phyloP scores from a whole-genome alignment of 1,140 invertebrate species.

The Pissodes strobi region DNA sequence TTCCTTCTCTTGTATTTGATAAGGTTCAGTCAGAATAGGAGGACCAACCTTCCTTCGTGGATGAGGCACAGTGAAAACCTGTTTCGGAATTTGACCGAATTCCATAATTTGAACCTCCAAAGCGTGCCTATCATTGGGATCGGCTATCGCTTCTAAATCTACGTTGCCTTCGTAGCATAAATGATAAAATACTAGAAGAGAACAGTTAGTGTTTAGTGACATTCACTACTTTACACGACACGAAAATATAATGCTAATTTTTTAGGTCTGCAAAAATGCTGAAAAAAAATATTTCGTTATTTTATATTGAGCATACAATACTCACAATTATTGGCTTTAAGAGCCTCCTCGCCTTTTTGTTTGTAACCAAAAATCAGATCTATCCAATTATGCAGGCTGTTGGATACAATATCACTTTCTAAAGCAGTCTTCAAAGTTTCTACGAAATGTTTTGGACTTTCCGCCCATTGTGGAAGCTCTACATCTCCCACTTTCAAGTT shows the following conservation, averaged over 20 bases:
- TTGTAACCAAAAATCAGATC: slow-evolving; percentile 91
- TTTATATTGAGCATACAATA: too few relatives aligned
- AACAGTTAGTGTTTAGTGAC: too few relatives aligned
- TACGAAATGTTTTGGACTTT: slow-evolving; percentile 73
- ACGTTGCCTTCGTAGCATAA: slow-evolving; percentile 86
- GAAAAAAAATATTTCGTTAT: too few relatives aligned
- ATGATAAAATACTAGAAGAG: slow-evolving; percentile 87
- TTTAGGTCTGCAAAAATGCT: too few relatives aligned
- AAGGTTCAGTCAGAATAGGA: slow-evolving; percentile 43
- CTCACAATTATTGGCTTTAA: slow-evolving; percentile 80
- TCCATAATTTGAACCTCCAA: slow-evolving; percentile 91
- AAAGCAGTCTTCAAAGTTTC: slow-evolving; percentile 72
- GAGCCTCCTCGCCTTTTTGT: slow-evolving; percentile 79
- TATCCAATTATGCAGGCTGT: slow-evolving; percentile 82
- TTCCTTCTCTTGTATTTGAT: slow-evolving; percentile 35
- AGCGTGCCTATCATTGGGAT: slow-evolving; percentile 78
- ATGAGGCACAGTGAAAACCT: slow-evolving; percentile 81
- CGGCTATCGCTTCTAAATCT: slow-evolving; percentile 77
- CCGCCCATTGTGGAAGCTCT: slow-evolving; percentile 82
- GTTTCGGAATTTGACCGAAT: slow-evolving; percentile 90
- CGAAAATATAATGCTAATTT: too few relatives aligned
- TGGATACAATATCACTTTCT: slow-evolving; percentile 80
- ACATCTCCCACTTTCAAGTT: slow-evolving; percentile 81
- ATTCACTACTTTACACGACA: too few relatives aligned
- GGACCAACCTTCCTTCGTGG: slow-evolving; percentile 62